These are phyloP conservation scores for Octodon degus DNA, from an alignment of 2,113 vertebrate genomes.

Conservation along the genomic window DNA sequence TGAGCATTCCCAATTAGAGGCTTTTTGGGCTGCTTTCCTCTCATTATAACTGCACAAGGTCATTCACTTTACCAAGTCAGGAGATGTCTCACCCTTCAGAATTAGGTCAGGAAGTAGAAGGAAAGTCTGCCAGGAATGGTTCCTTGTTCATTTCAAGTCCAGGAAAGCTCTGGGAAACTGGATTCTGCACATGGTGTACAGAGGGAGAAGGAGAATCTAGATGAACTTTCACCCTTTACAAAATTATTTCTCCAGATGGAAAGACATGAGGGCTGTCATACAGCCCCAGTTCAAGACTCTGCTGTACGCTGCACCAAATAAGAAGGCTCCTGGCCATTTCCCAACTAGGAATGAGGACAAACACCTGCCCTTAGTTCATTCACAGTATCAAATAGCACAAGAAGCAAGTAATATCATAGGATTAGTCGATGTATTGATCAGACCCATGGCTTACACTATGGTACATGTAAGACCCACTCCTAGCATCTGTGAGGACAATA, in stretches of 20 bases:
- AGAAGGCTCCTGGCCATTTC: background rate
- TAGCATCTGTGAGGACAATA: background rate
- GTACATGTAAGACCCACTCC: too few species aligned
- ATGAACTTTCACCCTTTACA: background rate
- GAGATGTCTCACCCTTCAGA: background rate
- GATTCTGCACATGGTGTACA: background rate
- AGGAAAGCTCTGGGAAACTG: background rate
- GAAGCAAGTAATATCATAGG: background rate
- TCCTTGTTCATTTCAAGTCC: constrained; percentile 15
- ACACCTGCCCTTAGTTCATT: background rate
- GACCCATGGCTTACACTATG: too few species aligned
- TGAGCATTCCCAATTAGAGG: background rate
- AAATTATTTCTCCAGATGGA: constrained; percentile 11
- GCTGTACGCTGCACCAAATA: background rate
- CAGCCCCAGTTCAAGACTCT: background rate
- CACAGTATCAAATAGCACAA: background rate
- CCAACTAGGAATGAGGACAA: background rate
- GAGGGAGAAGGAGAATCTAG: background rate
- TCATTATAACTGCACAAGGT: background rate
- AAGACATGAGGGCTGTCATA: background rate
- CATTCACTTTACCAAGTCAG: background rate
- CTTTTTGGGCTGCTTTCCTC: background rate
- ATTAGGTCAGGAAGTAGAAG: constrained; percentile 34
- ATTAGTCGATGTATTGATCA: accelerated
- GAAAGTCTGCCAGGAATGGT: constrained; percentile 7